Percentiles rank a stretch among this genome's conserved stretches.
Evolutionary conservation across 2,888 invertebrate genomes (phyloP).

Genomic region (Masnerella sp.): DNA sequence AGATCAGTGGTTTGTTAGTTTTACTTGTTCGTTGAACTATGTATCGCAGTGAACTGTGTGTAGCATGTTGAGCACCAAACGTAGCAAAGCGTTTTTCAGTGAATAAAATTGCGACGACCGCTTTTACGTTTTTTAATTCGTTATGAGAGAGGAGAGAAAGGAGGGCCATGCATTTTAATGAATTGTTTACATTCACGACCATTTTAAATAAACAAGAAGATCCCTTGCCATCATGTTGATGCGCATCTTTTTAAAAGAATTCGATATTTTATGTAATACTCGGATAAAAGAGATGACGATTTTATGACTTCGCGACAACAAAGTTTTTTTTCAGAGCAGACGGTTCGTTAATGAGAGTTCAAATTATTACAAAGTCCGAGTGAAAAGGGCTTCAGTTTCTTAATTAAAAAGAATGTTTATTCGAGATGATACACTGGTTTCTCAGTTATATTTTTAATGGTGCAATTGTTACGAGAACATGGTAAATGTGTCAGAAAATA

Average conservation of each 20-base stretch:
- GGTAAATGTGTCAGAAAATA: too few relatives aligned
- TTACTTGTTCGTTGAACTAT: constrained; percentile 33
- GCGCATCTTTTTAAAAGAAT: constrained; percentile 12
- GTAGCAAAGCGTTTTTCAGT: constrained; percentile 24
- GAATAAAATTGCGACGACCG: constrained; percentile 37
- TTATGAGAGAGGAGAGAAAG: constrained; percentile 26
- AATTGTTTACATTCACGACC: constrained; percentile 28
- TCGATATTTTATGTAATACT: constrained; percentile 27
- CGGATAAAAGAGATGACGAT: constrained; percentile 5
- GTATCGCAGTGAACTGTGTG: constrained; percentile 5
- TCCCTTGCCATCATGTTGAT: constrained; percentile 12
- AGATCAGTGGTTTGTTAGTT: constrained; percentile 24
- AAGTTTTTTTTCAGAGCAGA: constrained; percentile 6
- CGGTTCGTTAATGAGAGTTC: constrained; percentile 21
- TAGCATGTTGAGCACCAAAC: constrained; percentile 20
- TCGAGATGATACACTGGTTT: constrained; percentile 9
- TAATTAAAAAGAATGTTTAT: constrained; percentile 17
- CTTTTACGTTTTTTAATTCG: constrained; percentile 38
- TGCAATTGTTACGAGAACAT: too few relatives aligned
- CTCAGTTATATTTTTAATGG: constrained; percentile 7
- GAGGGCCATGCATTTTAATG: constrained; percentile 36
- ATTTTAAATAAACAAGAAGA: constrained; percentile 35
- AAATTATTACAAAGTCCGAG: constrained; percentile 13
- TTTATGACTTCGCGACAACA: constrained; percentile 12
- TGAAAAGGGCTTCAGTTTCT: constrained; percentile 20